Base-by-base conservation (phyloP, 2,888 invertebrate species). In the Cerastis leucographa region DNA sequence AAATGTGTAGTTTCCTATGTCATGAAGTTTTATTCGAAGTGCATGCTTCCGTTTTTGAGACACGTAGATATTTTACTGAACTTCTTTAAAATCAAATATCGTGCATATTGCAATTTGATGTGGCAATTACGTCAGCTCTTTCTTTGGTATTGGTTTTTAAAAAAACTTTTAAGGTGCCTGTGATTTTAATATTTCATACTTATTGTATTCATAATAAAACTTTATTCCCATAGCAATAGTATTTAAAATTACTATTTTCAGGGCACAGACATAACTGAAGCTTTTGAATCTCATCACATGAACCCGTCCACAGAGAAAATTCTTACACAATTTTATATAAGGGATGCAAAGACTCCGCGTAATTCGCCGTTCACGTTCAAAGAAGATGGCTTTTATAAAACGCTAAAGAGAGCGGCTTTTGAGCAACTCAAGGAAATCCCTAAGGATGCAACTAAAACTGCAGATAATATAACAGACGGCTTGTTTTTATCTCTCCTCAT, bases 241-340 rank as follows among this genome's bases (percentile, higher is more conserved):
- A 67, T 59, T 51, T 22, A 22, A 22, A 51, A 69, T 59, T 29
- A 56, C 67, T 49, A 12, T 78, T 82, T 85, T 14, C 75, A 97
- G 97, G 98, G 98, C 0, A 98, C 97, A 1, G 98, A 98, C 88
- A 98, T 98, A 77, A 98, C 98, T 0, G 98, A 98, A 94, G 97
- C 97, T 11, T 98, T 98, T 89, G 98, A 98, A 96, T 93, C 97
- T 0, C 98, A 98, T 92, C 98, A 98, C 91, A 89, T 98, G 61
- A 96, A 97, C 9, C 93, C 94, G 2, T 93, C 94, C 1, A 97
- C 98, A 0, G 97, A 97, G 87, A 96, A 96, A 85, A 89, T 98
- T 74, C 92, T 86, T 75, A 59, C 81, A 83, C 83, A 86, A 89
- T 94, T 89, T 88, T 98, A 97, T 90, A 96, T 98, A 0, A 95